These are phyloP conservation scores for Ctenomys sociabilis DNA, from an alignment of 2,113 vertebrate genomes.

Conservation along the genomic window DNA sequence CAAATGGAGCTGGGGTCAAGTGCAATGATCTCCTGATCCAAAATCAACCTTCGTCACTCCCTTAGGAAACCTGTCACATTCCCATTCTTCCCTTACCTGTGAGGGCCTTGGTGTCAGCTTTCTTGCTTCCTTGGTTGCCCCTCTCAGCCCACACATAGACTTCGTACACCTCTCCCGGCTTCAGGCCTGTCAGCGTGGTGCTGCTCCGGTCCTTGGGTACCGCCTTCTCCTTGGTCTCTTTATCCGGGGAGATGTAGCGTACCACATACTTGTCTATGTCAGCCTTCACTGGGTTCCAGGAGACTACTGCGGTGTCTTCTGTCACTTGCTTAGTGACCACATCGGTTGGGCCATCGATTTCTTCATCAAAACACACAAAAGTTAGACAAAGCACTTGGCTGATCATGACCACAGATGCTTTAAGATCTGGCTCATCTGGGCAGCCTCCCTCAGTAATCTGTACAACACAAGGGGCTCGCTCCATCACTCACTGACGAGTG, in stretches of 20 bases:
- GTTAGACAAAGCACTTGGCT: not conserved
- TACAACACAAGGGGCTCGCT: not conserved
- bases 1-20: not conserved
- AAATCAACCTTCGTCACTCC: not conserved
- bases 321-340: conserved; percentile 87
- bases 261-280: conserved; percentile 90
- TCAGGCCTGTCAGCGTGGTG: conserved; percentile 85
- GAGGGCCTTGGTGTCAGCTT: conserved; percentile 84
- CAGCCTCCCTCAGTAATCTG: not conserved
- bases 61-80: fast-evolving
- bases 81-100: conserved; percentile 82
- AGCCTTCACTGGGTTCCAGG: conserved; percentile 87
- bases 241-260: conserved; percentile 87
- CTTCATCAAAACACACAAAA: conserved; percentile 65
- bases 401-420: not conserved
- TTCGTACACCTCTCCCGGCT: conserved; percentile 86
- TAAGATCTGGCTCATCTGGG: not conserved
- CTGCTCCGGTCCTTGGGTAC: conserved; percentile 82
- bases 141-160: conserved; percentile 89
- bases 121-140: conserved; percentile 85
- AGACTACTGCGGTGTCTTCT: conserved; percentile 87
- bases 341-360: conserved; percentile 82
- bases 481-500: not conserved
- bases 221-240: conserved; percentile 84
- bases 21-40: not conserved